Evolutionary conservation across 2,113 vertebrate species (phyloP).

Genomic region (Holacanthus passer): DNA sequence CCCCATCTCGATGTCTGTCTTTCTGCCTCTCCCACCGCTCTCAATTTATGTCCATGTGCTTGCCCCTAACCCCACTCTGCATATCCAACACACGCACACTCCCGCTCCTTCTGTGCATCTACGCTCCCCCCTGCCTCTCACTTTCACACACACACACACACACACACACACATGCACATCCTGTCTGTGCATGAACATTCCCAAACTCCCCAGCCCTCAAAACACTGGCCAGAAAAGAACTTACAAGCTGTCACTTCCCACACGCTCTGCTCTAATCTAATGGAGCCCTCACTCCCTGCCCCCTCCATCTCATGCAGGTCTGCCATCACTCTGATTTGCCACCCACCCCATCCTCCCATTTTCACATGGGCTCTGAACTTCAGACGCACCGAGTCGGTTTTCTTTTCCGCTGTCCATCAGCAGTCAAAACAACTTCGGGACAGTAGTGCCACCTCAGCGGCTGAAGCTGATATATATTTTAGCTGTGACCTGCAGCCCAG

Average conservation of each 20-base stretch:
- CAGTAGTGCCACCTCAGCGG: conserved; percentile 2
- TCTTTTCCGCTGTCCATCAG: conserved; percentile 19
- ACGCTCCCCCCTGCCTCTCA: neutral
- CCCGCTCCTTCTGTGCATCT: neutral
- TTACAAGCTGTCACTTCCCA: conserved; percentile 70
- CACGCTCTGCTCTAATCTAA: conserved; percentile 59
- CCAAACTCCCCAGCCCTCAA: conserved; percentile 60
- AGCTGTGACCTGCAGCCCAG: conserved; percentile 59
- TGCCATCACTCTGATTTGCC: conserved; percentile 48
- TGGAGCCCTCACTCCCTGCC: conserved; percentile 33
- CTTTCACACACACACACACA: neutral
- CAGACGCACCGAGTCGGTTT: conserved; percentile 28
- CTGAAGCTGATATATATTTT: conserved; percentile 55
- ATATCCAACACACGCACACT: conserved; percentile 16
- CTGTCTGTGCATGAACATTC: conserved; percentile 26
- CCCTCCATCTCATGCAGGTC: conserved; percentile 31
- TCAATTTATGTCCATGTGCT: conserved; percentile 51
- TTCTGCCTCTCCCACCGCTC: conserved; percentile 45
- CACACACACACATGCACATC: conserved; percentile 12
- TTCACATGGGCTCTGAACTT: conserved; percentile 35
- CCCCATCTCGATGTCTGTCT: conserved; percentile 62
- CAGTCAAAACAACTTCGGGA: conserved; percentile 45
- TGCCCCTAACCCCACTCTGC: conserved; percentile 39
- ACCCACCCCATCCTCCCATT: conserved; percentile 7
- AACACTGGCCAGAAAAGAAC: conserved; percentile 54